Evolutionary conservation across 2,888 invertebrate genomes (phyloP), one percentile per base, ranked within the genome.

Genomic region (Pteria penguin): DNA sequence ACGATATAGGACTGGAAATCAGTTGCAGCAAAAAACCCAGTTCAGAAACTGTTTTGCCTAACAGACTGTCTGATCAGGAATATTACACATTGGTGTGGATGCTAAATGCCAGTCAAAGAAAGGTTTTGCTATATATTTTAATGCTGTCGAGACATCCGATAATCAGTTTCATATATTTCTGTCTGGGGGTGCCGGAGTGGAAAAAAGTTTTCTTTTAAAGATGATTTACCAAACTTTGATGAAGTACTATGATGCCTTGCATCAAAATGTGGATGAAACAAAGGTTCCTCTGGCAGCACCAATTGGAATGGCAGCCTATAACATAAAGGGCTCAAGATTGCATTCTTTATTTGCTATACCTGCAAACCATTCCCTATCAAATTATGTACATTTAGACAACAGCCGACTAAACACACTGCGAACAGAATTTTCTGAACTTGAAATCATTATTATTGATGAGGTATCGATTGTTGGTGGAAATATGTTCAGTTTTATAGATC

Each of bases 101-200:
- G 14, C 3, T 60, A 18, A 60, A 60, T 26, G 22, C 24, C 27
- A 26, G 27, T 24, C 60, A 60, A 27, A n/a, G 60, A 5, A 22
- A 60, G 24, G 14, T 60, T 27, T 27, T 60, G 24, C 27, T 60
- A 26, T 29, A 60, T 26, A 26, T 60, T 26, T 26, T 60, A 60
- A 24, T 26, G n/a, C n/a, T 26, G 22, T 11, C 14, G 60, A 26
- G 60, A 60, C 22, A 60, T 24, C 60, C 4, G 14, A 58, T 11
- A 60, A 60, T 29, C 81, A 72, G 54, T 61, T 82, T 11, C 75
- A 67, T 52, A 55, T 60, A 55, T 82, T 81, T 55, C 29, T 81
- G 2, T 72, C 70, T 76, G 81, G 81, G 52, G 79, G 82, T 2
- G 79, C 80, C 57, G 83, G 79, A 33, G 80, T 80, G 24, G 80